Conservation (phyloP, 2,113 vertebrate species). For the Sturnira hondurensis region DNA sequence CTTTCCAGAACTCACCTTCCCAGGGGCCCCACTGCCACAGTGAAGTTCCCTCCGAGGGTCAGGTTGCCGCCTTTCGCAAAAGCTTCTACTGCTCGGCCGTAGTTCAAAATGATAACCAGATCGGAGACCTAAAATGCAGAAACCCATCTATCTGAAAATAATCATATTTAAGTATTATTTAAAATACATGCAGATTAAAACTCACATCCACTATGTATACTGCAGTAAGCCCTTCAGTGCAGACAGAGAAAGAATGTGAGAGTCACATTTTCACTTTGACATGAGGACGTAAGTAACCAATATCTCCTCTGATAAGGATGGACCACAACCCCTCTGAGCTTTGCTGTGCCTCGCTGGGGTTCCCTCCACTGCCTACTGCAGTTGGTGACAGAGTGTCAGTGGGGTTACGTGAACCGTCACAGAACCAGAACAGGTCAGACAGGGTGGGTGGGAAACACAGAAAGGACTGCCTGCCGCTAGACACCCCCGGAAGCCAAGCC, state of each 20-base stretch:
- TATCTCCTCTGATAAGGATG: no score
- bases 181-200: background rate
- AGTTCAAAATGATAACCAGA: conserved; percentile 96
- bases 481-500: background rate
- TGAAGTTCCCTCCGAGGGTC: conserved; percentile 95
- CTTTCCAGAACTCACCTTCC: conserved; percentile 81
- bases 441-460: no score
- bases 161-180: background rate
- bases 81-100: conserved; percentile 93
- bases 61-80: conserved; percentile 97
- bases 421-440: no score
- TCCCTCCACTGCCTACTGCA: no score
- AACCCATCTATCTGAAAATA: background rate
- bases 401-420: no score
- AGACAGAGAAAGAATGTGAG: background rate
- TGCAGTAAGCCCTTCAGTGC: background rate
- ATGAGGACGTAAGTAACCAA: accelerated
- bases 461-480: background rate
- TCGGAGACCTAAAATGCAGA: conserved; percentile 89
- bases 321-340: no score
- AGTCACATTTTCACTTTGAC: background rate
- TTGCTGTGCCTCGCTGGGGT: no score
- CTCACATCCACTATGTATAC: accelerated
- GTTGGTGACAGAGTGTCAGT: no score
- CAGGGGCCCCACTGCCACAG: conserved; percentile 94